Percentiles rank a stretch among this genome's conserved stretches.
Evolutionary conservation across 2,888 invertebrate species (phyloP).

Genomic region (Rugalucina vietnamica): DNA sequence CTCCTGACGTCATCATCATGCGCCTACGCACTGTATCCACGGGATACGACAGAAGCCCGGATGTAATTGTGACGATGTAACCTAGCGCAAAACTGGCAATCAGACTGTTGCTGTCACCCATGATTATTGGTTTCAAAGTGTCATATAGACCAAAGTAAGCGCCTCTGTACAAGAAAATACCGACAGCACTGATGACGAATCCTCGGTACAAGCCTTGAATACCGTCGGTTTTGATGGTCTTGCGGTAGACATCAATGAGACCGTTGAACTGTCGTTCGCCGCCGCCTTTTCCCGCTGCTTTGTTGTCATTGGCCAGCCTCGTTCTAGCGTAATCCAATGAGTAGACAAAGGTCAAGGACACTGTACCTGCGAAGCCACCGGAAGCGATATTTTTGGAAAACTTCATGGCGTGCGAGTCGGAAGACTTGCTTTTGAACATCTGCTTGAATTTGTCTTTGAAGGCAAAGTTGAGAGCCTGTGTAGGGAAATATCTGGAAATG

Average conservation of each 20-base stretch:
- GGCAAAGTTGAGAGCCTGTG: constrained; percentile 85
- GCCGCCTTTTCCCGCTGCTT: constrained; percentile 75
- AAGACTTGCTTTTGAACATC: constrained; percentile 86
- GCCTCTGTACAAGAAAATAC: constrained; percentile 84
- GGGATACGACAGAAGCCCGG: constrained; percentile 97
- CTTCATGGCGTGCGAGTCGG: constrained; percentile 77
- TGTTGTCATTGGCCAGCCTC: constrained; percentile 83
- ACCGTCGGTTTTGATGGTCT: constrained; percentile 83
- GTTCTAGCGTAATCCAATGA: constrained; percentile 84
- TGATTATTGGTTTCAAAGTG: constrained; percentile 82
- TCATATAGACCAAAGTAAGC: constrained; percentile 84
- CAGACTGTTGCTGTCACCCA: constrained; percentile 70
- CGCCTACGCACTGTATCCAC: constrained; percentile 96
- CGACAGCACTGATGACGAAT: constrained; percentile 83
- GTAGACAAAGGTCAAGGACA: constrained; percentile 83
- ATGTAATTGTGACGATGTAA: constrained; percentile 90
- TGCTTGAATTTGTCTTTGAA: constrained; percentile 93
- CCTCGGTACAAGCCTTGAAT: constrained; percentile 84
- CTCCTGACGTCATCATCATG: constrained; percentile 98
- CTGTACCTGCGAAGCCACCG: constrained; percentile 83
- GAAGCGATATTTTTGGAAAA: constrained; percentile 90
- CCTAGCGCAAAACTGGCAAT: constrained; percentile 79
- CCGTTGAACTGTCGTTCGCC: constrained; percentile 93
- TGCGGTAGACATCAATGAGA: constrained; percentile 86
- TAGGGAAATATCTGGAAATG: constrained; percentile 85